Evolutionary conservation across 2,113 vertebrate species (phyloP), one percentile per base, ranked within the genome.

Genomic region (Cavia aperea): DNA sequence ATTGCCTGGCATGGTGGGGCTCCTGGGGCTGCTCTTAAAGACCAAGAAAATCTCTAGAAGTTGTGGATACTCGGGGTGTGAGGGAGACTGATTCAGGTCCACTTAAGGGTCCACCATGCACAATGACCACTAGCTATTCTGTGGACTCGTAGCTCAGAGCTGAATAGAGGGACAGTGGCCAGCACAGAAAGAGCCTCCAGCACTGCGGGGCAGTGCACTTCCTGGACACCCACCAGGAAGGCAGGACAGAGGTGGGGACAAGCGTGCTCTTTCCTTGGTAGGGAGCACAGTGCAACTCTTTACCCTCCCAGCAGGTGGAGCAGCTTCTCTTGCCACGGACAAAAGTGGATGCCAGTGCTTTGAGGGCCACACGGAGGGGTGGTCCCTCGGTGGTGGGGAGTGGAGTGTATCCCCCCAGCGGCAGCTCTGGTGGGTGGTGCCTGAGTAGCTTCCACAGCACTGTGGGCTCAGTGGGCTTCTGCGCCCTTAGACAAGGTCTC

Each of bases 391-490:
- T 26, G 15, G 26, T 6, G 4, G 4, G 5, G 39, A 39, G 15
- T 39, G 65, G 36, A 56, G 19, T n/a, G 19, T 23, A 39, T 58
- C 13, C 58, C 7, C 43, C 13, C 16, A 13, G 11, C 1, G 14
- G 29, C 29, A 39, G 24, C 6, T 12, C 29, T 3, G 23, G 65
- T 21, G 62, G 83, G 14, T 51, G 75, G 65, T 11, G 5, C 36
- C 18, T 56, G n/a, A 31, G 1, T 39, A 49, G 70, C 33, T 63
- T 39, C 18, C 9, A 1, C 0, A 5, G 58, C 14, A 1, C 31
- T 1, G 11, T 39, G 33, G 72, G 49, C 46, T 78, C 73, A 1
- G 0, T 73, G 91, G 7, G 33, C 26, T 58, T 62, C n/a, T 46
- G 81, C 81, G 36, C 13, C 46, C 36, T 62, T 19, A 16, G 70